Evolutionary conservation across 30 jellyfish, hydroid and myxozoan species (phyloP).

Genomic region (Pseudorhiza aurosa): DNA sequence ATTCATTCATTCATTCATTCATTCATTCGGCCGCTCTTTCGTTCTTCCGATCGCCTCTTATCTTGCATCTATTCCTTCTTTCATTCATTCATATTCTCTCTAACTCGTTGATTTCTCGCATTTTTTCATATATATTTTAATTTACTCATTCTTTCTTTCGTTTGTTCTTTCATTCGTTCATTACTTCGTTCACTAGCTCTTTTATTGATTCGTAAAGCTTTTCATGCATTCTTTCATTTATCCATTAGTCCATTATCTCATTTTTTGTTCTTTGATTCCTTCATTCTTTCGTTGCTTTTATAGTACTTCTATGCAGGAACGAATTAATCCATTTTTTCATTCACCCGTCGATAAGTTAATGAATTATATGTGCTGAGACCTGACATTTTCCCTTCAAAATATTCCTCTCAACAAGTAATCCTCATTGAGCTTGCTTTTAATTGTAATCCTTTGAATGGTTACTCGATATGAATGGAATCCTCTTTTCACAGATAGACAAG

Average conservation of each 20-base stretch:
- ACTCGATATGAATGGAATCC: too few species aligned
- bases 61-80: background rate
- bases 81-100: background rate
- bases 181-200: background rate
- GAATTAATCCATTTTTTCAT: too few species aligned
- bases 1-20: background rate
- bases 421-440: too few species aligned
- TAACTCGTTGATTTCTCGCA: too few species aligned
- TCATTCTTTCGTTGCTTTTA: too few species aligned
- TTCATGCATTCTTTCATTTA: background rate
- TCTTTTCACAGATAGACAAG: conserved; percentile 23
- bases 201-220: background rate
- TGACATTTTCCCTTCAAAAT: too few species aligned
- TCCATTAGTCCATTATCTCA: background rate
- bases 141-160: background rate
- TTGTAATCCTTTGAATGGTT: too few species aligned
- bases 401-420: too few species aligned
- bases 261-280: too few species aligned
- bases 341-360: too few species aligned
- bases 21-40: background rate
- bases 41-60: background rate
- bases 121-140: background rate
- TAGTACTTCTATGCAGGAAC: too few species aligned
- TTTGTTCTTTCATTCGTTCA: background rate
- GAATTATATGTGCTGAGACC: too few species aligned